phyloP scores from a whole-genome alignment of 1,140 invertebrate genomes.

The Hyles vespertilio region DNA sequence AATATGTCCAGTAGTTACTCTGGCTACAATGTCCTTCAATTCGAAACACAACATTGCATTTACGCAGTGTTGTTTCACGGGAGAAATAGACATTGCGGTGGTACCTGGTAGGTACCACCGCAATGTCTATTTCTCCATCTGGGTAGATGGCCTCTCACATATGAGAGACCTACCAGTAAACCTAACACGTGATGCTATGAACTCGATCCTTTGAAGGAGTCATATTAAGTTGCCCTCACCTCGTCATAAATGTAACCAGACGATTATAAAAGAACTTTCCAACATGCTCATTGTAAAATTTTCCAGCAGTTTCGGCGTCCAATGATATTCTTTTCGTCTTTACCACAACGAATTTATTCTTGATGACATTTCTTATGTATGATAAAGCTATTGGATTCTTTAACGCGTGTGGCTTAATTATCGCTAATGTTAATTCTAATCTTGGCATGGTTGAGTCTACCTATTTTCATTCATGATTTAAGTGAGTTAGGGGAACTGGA shows the following conservation, averaged over 20 bases:
- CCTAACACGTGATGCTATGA: too few relatives aligned
- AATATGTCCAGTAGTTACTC: too few relatives aligned
- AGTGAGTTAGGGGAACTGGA: too few relatives aligned
- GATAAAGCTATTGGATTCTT: slow-evolving; percentile 81
- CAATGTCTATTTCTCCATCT: too few relatives aligned
- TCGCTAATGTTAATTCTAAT: slow-evolving; percentile 79
- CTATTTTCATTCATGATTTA: slow-evolving; percentile 13
- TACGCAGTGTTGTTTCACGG: too few relatives aligned
- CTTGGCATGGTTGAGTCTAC: slow-evolving; percentile 39
- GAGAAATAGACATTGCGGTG: too few relatives aligned
- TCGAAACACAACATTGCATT: too few relatives aligned
- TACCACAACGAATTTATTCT: slow-evolving; percentile 86
- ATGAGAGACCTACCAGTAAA: too few relatives aligned
- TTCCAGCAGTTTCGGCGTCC: slow-evolving; percentile 79
- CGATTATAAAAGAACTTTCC: slow-evolving; percentile 93
- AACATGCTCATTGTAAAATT: slow-evolving; percentile 90
- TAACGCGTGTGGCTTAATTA: slow-evolving; percentile 85
- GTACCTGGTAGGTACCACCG: too few relatives aligned
- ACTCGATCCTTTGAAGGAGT: too few relatives aligned
- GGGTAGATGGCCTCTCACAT: too few relatives aligned
- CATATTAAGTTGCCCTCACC: slow-evolving; percentile 68
- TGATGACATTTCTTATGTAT: slow-evolving; percentile 82
- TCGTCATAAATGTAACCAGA: slow-evolving; percentile 89
- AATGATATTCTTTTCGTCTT: slow-evolving; percentile 81
- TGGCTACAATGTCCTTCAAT: too few relatives aligned